Conservation (phyloP, 1,140 invertebrate species). For the Tetraneura akinire region DNA sequence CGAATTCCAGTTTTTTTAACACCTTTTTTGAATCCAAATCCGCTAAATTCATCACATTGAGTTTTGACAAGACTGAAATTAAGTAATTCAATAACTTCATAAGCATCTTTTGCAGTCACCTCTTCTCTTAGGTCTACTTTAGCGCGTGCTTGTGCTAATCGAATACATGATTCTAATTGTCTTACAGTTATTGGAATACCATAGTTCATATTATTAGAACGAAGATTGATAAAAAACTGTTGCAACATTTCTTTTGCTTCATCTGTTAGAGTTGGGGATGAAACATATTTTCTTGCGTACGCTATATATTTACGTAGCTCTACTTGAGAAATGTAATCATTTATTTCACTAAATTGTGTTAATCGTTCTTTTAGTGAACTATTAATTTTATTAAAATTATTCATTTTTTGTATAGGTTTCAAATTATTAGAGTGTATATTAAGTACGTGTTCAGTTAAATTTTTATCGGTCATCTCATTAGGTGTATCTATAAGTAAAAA, state of each 20-base stretch:
- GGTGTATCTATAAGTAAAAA: slow-evolving; percentile 89
- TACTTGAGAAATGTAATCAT: slow-evolving; percentile 74
- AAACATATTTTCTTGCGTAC: slow-evolving; percentile 86
- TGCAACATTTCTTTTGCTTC: slow-evolving; percentile 73
- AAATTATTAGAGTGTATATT: not conserved
- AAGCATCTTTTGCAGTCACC: slow-evolving; percentile 77
- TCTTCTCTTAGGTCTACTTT: slow-evolving; percentile 79
- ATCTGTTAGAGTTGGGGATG: slow-evolving; percentile 70
- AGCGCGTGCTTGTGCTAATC: slow-evolving; percentile 84
- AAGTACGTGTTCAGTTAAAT: slow-evolving; percentile 31
- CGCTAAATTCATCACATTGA: slow-evolving; percentile 70
- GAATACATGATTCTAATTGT: slow-evolving; percentile 84
- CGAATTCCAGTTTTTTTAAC: slow-evolving; percentile 73
- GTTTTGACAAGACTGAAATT: slow-evolving; percentile 78
- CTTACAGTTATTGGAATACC: slow-evolving; percentile 78
- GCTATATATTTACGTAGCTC: slow-evolving; percentile 87
- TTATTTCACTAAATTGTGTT: slow-evolving; percentile 59
- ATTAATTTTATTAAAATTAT: not conserved
- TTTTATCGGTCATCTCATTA: slow-evolving; percentile 64
- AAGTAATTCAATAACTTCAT: slow-evolving; percentile 84
- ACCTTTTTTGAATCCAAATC: slow-evolving; percentile 69
- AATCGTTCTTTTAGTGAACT: slow-evolving; percentile 16
- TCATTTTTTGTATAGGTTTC: slow-evolving; percentile 5
- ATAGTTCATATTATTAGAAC: slow-evolving; percentile 67
- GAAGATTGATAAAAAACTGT: slow-evolving; percentile 80